These are phyloP conservation scores for Falco naumanni DNA, from an alignment of 2,797 vertebrate species.

Conservation along the genomic window DNA sequence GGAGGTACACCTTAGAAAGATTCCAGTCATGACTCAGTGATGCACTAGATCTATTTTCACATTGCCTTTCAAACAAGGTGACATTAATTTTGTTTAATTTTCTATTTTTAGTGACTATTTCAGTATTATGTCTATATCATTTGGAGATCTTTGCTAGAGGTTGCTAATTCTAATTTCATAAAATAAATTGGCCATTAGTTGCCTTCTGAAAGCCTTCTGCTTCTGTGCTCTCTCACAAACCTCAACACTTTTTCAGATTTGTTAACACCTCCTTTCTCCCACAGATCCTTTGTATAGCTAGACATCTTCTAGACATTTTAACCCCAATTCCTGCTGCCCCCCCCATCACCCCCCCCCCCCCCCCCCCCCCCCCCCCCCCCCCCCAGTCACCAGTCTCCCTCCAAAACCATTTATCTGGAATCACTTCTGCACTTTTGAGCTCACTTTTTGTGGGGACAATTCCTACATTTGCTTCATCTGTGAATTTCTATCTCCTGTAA, in stretches of 20 bases:
- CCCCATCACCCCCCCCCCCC: too few species aligned
- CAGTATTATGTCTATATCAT: not conserved
- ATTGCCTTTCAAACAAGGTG: not conserved
- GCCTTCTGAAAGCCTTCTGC: not conserved
- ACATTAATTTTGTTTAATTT: not conserved
- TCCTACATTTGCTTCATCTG: not conserved
- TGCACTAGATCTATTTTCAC: not conserved
- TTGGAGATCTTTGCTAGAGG: not conserved
- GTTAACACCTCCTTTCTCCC: not conserved
- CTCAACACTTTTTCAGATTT: not conserved
- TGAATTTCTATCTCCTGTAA: not conserved
- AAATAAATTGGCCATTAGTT: not conserved
- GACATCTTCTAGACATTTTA: not conserved
- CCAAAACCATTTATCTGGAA: not conserved
- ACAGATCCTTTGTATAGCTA: not conserved
- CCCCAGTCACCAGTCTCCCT: not conserved
- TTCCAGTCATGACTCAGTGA: not conserved
- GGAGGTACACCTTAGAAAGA: not conserved
- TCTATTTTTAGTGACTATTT: not conserved
- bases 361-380: not conserved
- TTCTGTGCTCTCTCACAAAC: not conserved
- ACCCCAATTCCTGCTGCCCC: not conserved
- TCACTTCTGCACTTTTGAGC: not conserved
- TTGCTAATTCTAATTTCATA: not conserved
- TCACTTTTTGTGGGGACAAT: rapidly evolving